Evolutionary conservation across 2,113 vertebrate species (phyloP), one percentile per base, ranked within the genome.

Genomic region (Brevimyrus niger): DNA sequence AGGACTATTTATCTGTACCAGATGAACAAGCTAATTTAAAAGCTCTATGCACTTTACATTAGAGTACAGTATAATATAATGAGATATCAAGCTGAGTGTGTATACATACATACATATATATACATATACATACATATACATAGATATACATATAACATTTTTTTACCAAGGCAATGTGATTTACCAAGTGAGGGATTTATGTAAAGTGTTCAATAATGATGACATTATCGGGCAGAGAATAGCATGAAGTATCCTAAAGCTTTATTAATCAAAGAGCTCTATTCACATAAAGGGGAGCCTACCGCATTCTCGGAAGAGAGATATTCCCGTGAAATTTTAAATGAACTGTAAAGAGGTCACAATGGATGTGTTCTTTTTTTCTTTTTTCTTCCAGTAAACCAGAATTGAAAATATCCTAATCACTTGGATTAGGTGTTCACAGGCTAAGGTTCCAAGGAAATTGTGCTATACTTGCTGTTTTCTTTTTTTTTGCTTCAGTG

Each of bases 51-150:
- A 31, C 44, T 55, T 85, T 53, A 53, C 48, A 89, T 82, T 48
- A 51, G 51, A 42, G 51, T 48, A 51, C 38, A 42, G 51, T 61
- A 13, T 27, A 89, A 89, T 85, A 85, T 61, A 46, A 89, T 84
- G 15, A 83, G 61, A 38, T 58, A 55, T 50, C 38, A 84, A 84
- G n/a, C n/a, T n/a, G n/a, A n/a, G n/a, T n/a, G n/a, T n/a, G n/a
- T n/a, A n/a, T n/a, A n/a, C n/a, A n/a, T n/a, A n/a, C n/a, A n/a
- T n/a, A n/a, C n/a, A n/a, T n/a, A n/a, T n/a, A n/a, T n/a, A n/a
- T n/a, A n/a, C n/a, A n/a, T n/a, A n/a, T n/a, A n/a, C n/a, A n/a
- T n/a, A n/a, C n/a, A n/a, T n/a, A n/a, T n/a, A n/a, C n/a, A n/a
- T n/a, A n/a, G n/a, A n/a, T n/a, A n/a, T n/a, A n/a, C n/a, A n/a